Evolutionary conservation across 2,113 vertebrate genomes (phyloP), one percentile per base, ranked within the genome.

Genomic region (Microcebus lehilahytsara): DNA sequence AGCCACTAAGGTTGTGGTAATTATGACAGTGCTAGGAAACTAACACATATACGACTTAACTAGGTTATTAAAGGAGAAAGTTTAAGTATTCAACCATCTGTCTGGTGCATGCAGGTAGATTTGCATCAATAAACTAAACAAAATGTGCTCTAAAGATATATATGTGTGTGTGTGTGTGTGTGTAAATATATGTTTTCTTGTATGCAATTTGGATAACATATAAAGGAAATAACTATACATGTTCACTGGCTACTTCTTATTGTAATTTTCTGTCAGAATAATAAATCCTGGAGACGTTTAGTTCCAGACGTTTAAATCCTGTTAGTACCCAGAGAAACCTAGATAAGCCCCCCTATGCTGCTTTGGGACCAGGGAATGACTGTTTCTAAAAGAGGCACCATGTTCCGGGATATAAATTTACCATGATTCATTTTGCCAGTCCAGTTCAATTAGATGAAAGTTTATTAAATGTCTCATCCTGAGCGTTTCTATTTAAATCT

Each of bases 391-490:
- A 67, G 53, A 69, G 40, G 69, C 11, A 60, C 84, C 3, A 1
- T 69, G 32, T 90, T 71, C 56, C 34, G 75, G 69, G 69, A 64
- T 80, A 64, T 71, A 12, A 91, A 94, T 92, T 96, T 90, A 30
- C 60, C 3, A 56, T 80, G 56, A 84, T 92, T 97, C 84, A 92
- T 92, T 92, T 87, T 87, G 64, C 69, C 74, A 34, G 69, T 67
- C 74, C 46, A 46, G 84, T 27, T 89, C 87, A 42, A 67, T 96
- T 92, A 90, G 87, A 93, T 77, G 64, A 79, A 84, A 3, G 78
- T 51, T 89, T 96, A 95, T 96, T 93, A 92, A 95, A 96, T 92
- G 93, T 17, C 34, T 91, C 53, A 80, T 74, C 58, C 64, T 58
- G 85, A 87, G 88, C 10, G 5, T 60, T 89, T 89, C 80, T 7